Evolutionary conservation across 1,140 invertebrate genomes (phyloP).

Genomic region (Phocides pigmalion): DNA sequence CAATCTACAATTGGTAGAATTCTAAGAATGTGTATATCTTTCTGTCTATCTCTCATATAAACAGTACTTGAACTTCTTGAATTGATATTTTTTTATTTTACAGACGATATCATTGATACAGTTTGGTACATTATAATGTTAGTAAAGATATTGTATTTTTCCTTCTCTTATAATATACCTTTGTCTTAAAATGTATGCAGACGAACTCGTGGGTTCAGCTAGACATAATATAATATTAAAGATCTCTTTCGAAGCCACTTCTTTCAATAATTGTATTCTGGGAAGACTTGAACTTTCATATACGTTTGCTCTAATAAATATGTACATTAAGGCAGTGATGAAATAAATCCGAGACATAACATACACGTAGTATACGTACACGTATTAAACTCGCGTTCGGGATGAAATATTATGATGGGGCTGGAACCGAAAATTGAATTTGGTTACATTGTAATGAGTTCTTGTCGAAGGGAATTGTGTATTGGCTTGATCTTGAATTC

Average conservation of each 20-base stretch:
- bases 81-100: no score
- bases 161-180: no score
- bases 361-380: not conserved
- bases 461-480: conserved; percentile 71
- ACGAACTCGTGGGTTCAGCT: no score
- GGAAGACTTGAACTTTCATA: not conserved
- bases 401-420: conserved; percentile 75
- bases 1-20: no score
- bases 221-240: no score
- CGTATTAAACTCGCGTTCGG: conserved; percentile 49
- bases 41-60: no score
- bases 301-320: conserved; percentile 6
- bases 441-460: conserved; percentile 80
- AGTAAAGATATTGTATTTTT: no score
- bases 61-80: no score
- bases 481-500: conserved; percentile 75
- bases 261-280: not conserved
- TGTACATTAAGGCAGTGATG: conserved; percentile 9
- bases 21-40: no score
- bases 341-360: conserved; percentile 11
- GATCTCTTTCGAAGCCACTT: not conserved
- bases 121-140: no score
- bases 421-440: conserved; percentile 75
- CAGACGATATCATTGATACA: no score
- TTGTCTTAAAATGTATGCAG: no score